These are phyloP conservation scores for Scolopax bukidnonensis DNA, from an alignment of 2,797 vertebrate species.

Conservation along the genomic window DNA sequence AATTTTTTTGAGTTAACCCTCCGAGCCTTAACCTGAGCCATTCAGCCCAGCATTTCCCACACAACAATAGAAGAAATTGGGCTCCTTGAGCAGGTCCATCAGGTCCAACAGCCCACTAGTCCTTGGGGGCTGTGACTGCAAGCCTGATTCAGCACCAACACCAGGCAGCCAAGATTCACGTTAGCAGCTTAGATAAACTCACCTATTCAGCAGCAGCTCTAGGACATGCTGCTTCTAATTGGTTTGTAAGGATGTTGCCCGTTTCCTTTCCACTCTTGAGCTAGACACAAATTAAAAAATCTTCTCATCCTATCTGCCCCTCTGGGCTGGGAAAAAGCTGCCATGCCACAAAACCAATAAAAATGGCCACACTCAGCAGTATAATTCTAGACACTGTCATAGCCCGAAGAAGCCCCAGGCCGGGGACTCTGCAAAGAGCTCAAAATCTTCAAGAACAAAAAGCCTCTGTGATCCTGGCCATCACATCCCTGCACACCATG, in stretches of 20 bases:
- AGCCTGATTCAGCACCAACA: not conserved
- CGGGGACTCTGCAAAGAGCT: not conserved
- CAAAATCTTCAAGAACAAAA: not conserved
- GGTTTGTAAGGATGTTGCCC: not conserved
- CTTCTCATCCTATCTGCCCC: not conserved
- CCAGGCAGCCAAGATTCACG: not conserved
- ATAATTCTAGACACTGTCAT: not conserved
- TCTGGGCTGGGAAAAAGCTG: not conserved
- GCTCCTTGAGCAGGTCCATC: not conserved
- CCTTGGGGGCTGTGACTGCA: not conserved
- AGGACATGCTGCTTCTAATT: not conserved
- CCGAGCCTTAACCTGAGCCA: not conserved
- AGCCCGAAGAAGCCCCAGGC: not conserved
- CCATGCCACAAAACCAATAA: not conserved
- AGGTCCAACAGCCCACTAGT: not conserved
- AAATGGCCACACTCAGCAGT: rapidly evolving
- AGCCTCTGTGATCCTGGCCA: not conserved
- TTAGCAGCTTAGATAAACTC: not conserved
- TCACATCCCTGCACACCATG: not conserved
- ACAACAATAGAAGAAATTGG: not conserved
- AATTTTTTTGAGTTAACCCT: not conserved
- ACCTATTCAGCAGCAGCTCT: not conserved
- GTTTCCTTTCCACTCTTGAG: not conserved
- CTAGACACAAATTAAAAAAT: not conserved
- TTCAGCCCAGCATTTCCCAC: not conserved